Evolutionary conservation across 1,140 invertebrate genomes (phyloP).

Genomic region (Teleopsis dalmanni): DNA sequence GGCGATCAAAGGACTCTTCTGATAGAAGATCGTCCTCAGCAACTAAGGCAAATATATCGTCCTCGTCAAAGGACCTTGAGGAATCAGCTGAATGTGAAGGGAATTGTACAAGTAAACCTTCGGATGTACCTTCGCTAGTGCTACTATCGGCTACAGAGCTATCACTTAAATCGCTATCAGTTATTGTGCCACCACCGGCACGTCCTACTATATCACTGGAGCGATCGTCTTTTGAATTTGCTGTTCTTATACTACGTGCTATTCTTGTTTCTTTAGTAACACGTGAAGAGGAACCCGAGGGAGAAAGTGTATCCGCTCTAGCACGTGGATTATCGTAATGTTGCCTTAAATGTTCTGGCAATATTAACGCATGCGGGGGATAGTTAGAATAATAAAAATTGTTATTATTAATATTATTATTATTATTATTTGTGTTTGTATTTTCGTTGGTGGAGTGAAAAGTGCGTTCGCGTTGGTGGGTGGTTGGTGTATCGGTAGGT

Average conservation of each 20-base stretch:
- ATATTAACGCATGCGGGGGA: not conserved
- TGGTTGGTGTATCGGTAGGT: not conserved
- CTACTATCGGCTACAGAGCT: not conserved
- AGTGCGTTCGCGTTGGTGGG: not conserved
- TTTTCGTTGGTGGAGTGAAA: not conserved
- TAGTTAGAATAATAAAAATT: not conserved
- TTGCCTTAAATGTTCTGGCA: conserved; percentile 8
- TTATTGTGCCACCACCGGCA: conserved; percentile 48
- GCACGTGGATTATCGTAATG: conserved; percentile 41
- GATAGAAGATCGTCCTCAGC: conserved; percentile 40
- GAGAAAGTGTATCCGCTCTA: conserved; percentile 45
- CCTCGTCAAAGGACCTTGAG: conserved; percentile 35
- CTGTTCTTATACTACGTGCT: conserved; percentile 47
- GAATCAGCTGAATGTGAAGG: conserved; percentile 15
- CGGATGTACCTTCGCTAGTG: not conserved
- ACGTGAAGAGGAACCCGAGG: conserved; percentile 35
- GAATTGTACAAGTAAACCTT: conserved; percentile 30
- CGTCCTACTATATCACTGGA: conserved; percentile 46
- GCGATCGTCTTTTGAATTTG: too few species aligned
- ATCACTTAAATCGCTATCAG: too few species aligned
- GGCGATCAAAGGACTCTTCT: conserved; percentile 39
- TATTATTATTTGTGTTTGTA: not conserved
- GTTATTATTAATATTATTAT: conserved; percentile 3
- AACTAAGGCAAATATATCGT: conserved; percentile 39
- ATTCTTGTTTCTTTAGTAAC: conserved; percentile 47